Base-by-base conservation (phyloP, 2,888 invertebrate species). In the Ceramica pisi region DNA sequence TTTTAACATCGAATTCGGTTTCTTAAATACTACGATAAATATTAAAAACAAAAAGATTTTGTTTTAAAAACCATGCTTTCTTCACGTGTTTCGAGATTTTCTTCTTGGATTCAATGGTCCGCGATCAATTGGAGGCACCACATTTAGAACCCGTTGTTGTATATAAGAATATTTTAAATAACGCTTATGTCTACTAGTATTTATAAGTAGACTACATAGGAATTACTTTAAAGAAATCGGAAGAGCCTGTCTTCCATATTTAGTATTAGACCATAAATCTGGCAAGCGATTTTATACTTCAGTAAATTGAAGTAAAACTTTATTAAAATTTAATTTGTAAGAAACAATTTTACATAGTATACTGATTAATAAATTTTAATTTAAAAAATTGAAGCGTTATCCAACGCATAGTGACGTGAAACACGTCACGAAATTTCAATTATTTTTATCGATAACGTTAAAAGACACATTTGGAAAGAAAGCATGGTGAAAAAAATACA, bases 1-100 rank as follows among this genome's bases (percentile, higher is more conserved):
- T 80, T 83, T 79, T 79, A 92, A 93, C 92, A 92, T 93, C 89
- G 92, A 94, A 93, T 94, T 94, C 93, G 92, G 93, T 90, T 92
- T 90, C 86, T 87, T 90, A 91, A 90, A 86, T 86, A 86, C 92
- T 92, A 93, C 88, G 84, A 75, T 81, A 77, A 71, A 78, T 67
- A 70, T 80, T 74, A 65, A 71, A 69, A 84, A 75, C 16, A 60
- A 73, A 70, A 74, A 68, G 71, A 57, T 72, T 60, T 70, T 56
- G 53, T 63, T 76, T 68, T 65, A 76, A 78, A 83, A 81, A 79
- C 86, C 85, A 85, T 85, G 84, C 85, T 86, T 86, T 82, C 81
- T 82, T 78, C 63, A 57, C 67, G 74, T 78, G 74, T 78, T 80
- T 66, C 44, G 64, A 62, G 38, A 68, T 26, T 59, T 62, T 44